Evolutionary conservation across 2,797 vertebrate species (phyloP).

Genomic region (Schizopygopsis pylzovi): DNA sequence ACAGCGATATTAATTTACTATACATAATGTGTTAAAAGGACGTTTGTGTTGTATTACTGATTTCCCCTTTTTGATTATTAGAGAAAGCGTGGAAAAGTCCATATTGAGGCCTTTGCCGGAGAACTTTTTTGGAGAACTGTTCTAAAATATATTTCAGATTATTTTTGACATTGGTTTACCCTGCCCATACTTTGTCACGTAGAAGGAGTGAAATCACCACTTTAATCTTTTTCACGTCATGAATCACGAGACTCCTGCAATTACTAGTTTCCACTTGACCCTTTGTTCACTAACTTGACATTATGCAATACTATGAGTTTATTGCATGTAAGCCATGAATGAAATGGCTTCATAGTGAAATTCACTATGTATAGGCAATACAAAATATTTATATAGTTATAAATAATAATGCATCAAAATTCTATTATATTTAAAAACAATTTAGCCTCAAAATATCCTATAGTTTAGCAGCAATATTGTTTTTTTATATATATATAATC

Average conservation of each 20-base stretch:
- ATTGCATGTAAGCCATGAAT: not conserved
- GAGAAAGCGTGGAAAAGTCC: not conserved
- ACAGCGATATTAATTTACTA: not conserved
- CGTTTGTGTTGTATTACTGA: not conserved
- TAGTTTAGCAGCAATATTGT: not conserved
- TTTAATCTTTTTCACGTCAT: not conserved
- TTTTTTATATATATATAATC: not conserved
- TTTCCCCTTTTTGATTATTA: not conserved
- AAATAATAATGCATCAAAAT: not conserved
- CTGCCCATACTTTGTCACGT: not conserved
- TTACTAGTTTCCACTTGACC: constrained; percentile 24
- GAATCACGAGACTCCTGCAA: not conserved
- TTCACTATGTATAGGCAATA: not conserved
- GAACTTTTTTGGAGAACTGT: not conserved
- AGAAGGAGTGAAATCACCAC: not conserved
- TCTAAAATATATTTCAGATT: not conserved
- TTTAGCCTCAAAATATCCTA: not conserved
- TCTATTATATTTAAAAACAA: not conserved
- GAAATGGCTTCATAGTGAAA: too few relatives aligned
- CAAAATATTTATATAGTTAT: not conserved
- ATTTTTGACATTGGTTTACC: not conserved
- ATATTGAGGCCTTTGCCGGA: not conserved
- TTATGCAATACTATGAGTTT: not conserved
- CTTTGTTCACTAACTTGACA: not conserved
- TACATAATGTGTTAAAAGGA: not conserved